Evolutionary conservation across 2,797 vertebrate species (phyloP), one percentile per base, ranked within the genome.

Genomic region (Muraenolepis orangiensis): DNA sequence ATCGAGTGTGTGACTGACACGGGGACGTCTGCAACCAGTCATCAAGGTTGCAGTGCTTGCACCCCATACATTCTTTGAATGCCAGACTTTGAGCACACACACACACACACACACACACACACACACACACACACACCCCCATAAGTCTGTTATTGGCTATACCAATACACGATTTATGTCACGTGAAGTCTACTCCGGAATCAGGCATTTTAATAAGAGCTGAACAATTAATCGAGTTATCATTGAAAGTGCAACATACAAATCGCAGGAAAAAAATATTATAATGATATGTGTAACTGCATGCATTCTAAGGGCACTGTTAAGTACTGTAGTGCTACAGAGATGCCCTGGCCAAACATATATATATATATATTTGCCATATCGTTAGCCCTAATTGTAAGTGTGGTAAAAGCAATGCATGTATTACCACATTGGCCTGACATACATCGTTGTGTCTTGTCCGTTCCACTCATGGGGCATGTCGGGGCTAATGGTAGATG

Each of bases 41-140:
- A 86, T 84, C 80, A 83, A 70, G 82, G 86, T 86, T 87, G 85
- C 81, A 78, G 82, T 87, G 85, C 86, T 80, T 85, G 88, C 70
- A 86, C 85, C 83, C 67, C 78, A 80, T 72, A 87, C 92, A 94
- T 94, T 93, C 93, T 83, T 92, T 80, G 83, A 77, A 92, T 93
- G 82, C 91, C 89, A 81, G 72, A 82, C 81, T 18, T 23, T 64
- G 26, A 38, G 32, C 36, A 6, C 51, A 57, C n/a, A 57, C 51
- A 23, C 51, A 57, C 51, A 57, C 51, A 57, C 42, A 51, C 42
- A 51, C 42, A 51, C 42, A 51, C 42, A 51, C 42, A 51, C 42
- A 51, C 42, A 51, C 42, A 51, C 42, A 51, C 42, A 51, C 42
- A 51, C 42, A 51, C 40, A 42, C 40, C 16, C 14, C 42, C 42